Conservation (phyloP, 1,140 invertebrate species). For the Drosophila kanapiae region DNA sequence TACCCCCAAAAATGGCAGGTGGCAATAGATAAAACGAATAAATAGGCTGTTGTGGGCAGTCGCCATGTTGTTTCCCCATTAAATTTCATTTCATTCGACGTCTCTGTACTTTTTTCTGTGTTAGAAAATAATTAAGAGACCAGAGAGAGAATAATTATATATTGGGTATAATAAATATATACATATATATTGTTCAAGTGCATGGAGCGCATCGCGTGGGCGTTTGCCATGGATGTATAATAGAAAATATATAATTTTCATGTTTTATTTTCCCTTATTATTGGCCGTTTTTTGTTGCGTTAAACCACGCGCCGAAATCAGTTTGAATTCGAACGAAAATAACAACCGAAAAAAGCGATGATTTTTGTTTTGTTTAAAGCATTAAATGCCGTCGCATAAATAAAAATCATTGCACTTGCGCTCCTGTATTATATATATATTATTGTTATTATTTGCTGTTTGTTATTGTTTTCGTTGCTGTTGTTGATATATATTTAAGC, state of each 20-base stretch:
- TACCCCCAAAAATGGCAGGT: constrained; percentile 80
- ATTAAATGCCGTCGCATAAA: constrained; percentile 65
- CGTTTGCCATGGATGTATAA: constrained; percentile 14
- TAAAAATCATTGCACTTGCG: constrained; percentile 79
- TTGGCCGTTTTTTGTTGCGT: constrained; percentile 27
- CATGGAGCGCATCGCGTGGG: constrained; percentile 59
- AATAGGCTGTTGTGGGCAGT: constrained; percentile 59
- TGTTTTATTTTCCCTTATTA: constrained; percentile 30
- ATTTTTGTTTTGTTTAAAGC: constrained; percentile 46
- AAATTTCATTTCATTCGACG: constrained; percentile 53
- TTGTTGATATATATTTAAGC: constrained; percentile 36
- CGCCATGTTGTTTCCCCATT: constrained; percentile 61
- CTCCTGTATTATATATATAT: constrained; percentile 69
- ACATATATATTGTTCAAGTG: constrained; percentile 52
- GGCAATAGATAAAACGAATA: constrained; percentile 67
- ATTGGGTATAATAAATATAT: constrained; percentile 22
- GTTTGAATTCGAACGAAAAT: constrained; percentile 42
- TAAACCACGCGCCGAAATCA: constrained; percentile 25
- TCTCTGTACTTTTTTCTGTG: constrained; percentile 22
- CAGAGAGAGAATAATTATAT: constrained; percentile 48
- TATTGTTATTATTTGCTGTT: constrained; percentile 59
- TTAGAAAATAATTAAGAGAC: constrained; percentile 61
- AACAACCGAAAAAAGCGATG: constrained; percentile 13
- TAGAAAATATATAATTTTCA: constrained; percentile 39
- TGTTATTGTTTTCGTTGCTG: constrained; percentile 40